Conservation (phyloP, 1,140 invertebrate genomes). For the Brachionus calyciflorus region DNA sequence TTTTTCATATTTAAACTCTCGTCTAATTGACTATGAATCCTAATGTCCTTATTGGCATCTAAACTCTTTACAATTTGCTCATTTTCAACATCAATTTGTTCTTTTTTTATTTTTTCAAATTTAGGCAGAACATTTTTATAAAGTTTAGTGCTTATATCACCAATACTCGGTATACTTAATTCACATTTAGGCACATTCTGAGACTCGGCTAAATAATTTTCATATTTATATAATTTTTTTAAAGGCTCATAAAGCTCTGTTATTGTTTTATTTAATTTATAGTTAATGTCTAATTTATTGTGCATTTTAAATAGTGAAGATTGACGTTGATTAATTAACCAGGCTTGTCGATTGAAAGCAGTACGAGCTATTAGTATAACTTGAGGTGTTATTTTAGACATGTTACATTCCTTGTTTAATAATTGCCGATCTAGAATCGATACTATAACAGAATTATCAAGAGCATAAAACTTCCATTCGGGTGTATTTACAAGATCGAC, state of each 20-base stretch:
- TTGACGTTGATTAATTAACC: slow-evolving; percentile 83
- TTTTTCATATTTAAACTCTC: slow-evolving; percentile 3
- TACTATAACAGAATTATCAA: slow-evolving; percentile 81
- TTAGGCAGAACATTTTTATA: slow-evolving; percentile 61
- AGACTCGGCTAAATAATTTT: not conserved
- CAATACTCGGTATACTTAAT: slow-evolving; percentile 74
- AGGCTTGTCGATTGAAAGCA: slow-evolving; percentile 86
- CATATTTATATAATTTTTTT: not conserved
- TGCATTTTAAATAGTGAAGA: not conserved
- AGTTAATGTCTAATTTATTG: not conserved
- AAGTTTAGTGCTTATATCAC: slow-evolving; percentile 68
- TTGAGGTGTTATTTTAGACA: slow-evolving; percentile 64
- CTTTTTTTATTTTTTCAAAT: slow-evolving; percentile 60
- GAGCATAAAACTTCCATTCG: slow-evolving; percentile 73
- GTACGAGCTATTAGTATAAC: slow-evolving; percentile 77
- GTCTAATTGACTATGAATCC: not conserved
- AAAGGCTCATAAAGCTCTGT: not conserved
- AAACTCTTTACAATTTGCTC: slow-evolving; percentile 50
- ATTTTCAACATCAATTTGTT: slow-evolving; percentile 55
- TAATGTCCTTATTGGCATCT: not conserved
- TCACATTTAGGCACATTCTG: slow-evolving; percentile 65
- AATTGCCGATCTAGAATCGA: slow-evolving; percentile 85
- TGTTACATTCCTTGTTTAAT: slow-evolving; percentile 65
- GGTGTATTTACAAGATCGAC: not conserved
- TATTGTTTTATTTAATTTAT: not conserved